A percentile compares a stretch with the other conserved stretches of the same genome.
These are phyloP conservation scores for Poicephalus gulielmi DNA, from an alignment of 2,113 vertebrate species.

Conservation along the genomic window DNA sequence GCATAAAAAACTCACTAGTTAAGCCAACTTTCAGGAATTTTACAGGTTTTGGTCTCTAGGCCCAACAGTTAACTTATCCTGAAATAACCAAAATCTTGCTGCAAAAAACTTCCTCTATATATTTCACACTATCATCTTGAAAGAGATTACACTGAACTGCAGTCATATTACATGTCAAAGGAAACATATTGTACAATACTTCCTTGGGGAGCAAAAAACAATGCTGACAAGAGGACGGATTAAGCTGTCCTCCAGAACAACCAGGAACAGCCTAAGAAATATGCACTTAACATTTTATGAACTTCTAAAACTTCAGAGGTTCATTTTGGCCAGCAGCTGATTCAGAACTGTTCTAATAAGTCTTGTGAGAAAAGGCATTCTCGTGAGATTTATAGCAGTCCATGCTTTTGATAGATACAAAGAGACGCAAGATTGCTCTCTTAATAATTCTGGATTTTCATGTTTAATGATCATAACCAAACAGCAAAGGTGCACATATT, in stretches of 20 bases:
- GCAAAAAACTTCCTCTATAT: not conserved
- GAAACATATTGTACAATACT: not conserved
- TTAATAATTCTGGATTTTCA: not conserved
- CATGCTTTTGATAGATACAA: constrained; percentile 6
- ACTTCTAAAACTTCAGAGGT: not conserved
- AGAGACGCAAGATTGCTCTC: not conserved
- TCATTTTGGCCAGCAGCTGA: not conserved
- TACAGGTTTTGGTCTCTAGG: not conserved
- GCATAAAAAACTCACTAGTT: not conserved
- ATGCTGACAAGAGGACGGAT: not conserved
- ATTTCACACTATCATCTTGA: not conserved
- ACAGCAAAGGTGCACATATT: not conserved
- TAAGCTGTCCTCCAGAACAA: not conserved
- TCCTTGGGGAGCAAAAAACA: not conserved
- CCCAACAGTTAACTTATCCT: constrained; percentile 4
- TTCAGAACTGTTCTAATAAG: not conserved
- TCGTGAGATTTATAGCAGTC: not conserved
- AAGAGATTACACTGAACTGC: not conserved
- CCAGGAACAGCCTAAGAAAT: not conserved
- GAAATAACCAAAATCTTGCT: constrained; percentile 18
- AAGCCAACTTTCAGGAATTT: not conserved
- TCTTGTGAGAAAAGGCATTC: not conserved
- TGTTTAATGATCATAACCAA: not conserved
- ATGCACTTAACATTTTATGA: not conserved
- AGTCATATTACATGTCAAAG: not conserved